phyloP scores from a whole-genome alignment of 2,888 invertebrate genomes.

The Ernsta delagoae region DNA sequence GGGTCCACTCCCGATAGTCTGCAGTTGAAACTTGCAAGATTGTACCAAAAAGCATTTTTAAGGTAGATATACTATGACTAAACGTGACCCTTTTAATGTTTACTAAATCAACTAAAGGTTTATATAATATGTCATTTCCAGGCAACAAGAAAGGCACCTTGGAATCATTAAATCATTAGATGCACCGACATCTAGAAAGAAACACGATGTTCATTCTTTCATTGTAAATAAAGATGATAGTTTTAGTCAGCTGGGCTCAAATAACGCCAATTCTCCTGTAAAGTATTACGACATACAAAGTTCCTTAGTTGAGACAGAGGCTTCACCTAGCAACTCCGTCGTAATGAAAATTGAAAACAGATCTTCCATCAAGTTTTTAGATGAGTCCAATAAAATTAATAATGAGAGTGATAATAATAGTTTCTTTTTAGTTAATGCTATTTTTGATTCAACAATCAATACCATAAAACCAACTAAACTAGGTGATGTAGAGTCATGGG shows the following conservation, averaged over 20 bases:
- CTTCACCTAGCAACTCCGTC: conserved; percentile 41
- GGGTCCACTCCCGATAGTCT: conserved; percentile 86
- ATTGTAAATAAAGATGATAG: conserved; percentile 67
- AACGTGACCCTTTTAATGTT: too few relatives aligned
- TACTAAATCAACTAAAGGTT: too few relatives aligned
- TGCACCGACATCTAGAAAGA: conserved; percentile 72
- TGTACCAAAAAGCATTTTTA: conserved; percentile 92
- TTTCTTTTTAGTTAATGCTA: conserved; percentile 52
- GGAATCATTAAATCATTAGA: conserved; percentile 87
- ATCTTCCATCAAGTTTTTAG: conserved; percentile 34
- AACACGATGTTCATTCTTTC: conserved; percentile 80
- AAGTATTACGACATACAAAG: conserved; percentile 65
- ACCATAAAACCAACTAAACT: conserved; percentile 61
- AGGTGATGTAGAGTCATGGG: conserved; percentile 68
- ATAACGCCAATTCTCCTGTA: conserved; percentile 56
- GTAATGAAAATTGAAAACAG: conserved; percentile 35
- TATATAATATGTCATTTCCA: conserved; percentile 53
- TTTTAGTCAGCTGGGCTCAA: conserved; percentile 51
- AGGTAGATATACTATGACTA: conserved; percentile 75
- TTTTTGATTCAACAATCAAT: conserved; percentile 47
- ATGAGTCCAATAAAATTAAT: conserved; percentile 23
- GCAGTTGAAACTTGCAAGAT: conserved; percentile 89
- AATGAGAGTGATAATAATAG: conserved; percentile 45
- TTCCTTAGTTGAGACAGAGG: conserved; percentile 49
- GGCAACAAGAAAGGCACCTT: conserved; percentile 92